Conservation (phyloP, 2,113 vertebrate species). For the Pyrgilauda ruficollis region DNA sequence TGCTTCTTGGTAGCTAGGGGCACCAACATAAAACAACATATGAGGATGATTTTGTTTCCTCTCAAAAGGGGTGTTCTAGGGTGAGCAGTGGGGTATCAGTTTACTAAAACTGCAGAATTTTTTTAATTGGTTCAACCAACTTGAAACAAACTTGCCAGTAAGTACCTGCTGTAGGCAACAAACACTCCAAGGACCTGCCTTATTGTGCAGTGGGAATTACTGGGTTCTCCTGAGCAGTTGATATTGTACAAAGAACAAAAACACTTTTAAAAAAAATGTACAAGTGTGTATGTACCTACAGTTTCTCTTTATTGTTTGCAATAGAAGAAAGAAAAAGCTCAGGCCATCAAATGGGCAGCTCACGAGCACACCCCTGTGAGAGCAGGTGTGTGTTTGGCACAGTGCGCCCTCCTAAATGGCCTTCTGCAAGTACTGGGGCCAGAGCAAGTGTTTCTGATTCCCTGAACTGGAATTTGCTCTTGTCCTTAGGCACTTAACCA, state of each 20-base stretch:
- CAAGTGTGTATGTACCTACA: background rate
- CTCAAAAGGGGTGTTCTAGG: background rate
- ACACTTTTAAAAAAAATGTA: background rate
- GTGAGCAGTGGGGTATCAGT: background rate
- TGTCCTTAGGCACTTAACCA: background rate
- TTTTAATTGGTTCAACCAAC: background rate
- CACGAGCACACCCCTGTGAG: background rate
- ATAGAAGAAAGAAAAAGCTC: background rate
- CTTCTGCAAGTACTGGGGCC: background rate
- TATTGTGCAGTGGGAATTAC: accelerated
- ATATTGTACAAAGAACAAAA: background rate
- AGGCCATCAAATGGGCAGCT: accelerated
- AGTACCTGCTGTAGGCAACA: background rate
- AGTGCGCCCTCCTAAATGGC: background rate
- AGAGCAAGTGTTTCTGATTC: background rate
- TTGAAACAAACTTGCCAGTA: background rate
- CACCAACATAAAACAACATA: background rate
- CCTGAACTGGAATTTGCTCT: background rate
- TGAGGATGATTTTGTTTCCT: background rate
- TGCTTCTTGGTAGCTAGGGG: background rate
- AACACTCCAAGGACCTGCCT: background rate
- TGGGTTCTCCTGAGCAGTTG: background rate
- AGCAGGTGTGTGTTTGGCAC: background rate
- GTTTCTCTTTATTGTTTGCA: background rate
- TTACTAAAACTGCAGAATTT: background rate